Conservation (phyloP, 2,113 vertebrate genomes). For the Brevimyrus niger region DNA sequence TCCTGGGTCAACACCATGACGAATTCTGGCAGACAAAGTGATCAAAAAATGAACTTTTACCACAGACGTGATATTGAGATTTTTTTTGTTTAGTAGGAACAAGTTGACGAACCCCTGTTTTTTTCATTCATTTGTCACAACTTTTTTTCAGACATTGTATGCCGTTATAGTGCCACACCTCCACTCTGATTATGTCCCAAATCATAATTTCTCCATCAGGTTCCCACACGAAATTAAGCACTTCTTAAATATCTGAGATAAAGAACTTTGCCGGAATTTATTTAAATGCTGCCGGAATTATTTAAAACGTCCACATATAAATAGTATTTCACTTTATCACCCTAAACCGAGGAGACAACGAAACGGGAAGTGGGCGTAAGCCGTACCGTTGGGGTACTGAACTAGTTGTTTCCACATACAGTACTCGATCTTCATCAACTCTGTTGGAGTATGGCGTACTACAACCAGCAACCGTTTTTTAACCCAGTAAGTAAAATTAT, state of each 20-base stretch:
- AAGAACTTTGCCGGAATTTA: neutral
- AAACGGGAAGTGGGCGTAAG: neutral
- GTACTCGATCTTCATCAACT: neutral
- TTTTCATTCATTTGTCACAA: neutral
- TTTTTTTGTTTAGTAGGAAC: too few species aligned
- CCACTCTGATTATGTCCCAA: neutral
- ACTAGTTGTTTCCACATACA: neutral
- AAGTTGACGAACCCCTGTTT: neutral
- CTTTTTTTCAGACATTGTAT: neutral
- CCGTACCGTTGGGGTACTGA: neutral
- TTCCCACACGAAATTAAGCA: neutral
- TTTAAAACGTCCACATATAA: neutral
- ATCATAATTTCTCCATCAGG: neutral
- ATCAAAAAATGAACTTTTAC: neutral
- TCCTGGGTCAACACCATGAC: neutral
- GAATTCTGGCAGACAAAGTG: neutral
- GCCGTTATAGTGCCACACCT: too few species aligned
- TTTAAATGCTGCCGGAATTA: neutral
- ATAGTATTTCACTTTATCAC: neutral
- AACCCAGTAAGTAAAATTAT: slow-evolving; percentile 32
- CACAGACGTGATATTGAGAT: too few species aligned
- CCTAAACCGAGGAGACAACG: neutral
- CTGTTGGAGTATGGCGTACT: slow-evolving; percentile 29
- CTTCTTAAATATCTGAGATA: neutral
- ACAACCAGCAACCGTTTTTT: slow-evolving; percentile 37